phyloP scores from a whole-genome alignment of 2,113 vertebrate genomes.

The Hiodon tergisus region DNA sequence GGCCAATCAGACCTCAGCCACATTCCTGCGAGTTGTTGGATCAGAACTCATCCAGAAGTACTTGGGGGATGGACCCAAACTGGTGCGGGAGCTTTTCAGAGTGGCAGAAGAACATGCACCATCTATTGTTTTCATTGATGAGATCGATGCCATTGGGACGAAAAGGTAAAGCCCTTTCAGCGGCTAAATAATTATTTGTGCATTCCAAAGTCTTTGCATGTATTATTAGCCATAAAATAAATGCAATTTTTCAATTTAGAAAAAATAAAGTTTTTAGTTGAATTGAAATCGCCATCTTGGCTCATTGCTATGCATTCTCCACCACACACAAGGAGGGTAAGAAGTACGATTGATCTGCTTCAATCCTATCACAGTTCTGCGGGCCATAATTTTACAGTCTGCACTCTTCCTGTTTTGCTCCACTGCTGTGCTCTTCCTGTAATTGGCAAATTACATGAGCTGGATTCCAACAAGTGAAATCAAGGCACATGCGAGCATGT shows the following conservation, averaged over 20 bases:
- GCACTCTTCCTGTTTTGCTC: too few species aligned
- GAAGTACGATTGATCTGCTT: too few species aligned
- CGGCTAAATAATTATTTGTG: neutral
- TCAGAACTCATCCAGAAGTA: slow-evolving; percentile 98
- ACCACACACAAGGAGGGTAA: too few species aligned
- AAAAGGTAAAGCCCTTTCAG: slow-evolving; percentile 71
- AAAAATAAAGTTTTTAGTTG: neutral
- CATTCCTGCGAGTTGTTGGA: slow-evolving; percentile 91
- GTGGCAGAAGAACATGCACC: slow-evolving; percentile 94
- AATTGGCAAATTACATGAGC: too few species aligned
- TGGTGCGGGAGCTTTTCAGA: slow-evolving; percentile 88
- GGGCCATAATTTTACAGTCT: too few species aligned
- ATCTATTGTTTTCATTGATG: slow-evolving; percentile 96
- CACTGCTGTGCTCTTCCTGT: too few species aligned
- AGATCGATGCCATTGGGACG: slow-evolving; percentile 94
- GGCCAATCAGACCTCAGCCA: slow-evolving; percentile 96
- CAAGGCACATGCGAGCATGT: too few species aligned
- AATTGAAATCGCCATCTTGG: neutral
- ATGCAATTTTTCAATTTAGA: neutral
- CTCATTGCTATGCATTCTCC: neutral
- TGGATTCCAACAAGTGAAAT: too few species aligned
- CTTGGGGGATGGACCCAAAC: slow-evolving; percentile 88
- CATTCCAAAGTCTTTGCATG: neutral
- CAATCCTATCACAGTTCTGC: too few species aligned
- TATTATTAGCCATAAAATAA: neutral